These are phyloP conservation scores for Gymnocheta viridis DNA, from an alignment of 2,888 invertebrate species.

Conservation along the genomic window DNA sequence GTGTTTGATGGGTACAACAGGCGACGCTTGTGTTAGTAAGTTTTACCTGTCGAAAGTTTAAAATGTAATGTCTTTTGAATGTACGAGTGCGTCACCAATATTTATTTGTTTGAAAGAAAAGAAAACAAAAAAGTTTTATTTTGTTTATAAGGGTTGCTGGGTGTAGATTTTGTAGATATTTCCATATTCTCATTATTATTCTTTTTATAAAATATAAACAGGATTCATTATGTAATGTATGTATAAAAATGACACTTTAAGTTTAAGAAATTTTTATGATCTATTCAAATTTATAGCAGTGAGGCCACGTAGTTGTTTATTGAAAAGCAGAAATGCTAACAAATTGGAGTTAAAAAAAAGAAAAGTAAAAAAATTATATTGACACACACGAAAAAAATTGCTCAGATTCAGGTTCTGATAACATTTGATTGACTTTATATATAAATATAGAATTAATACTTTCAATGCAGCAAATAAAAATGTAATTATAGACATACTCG, in stretches of 20 bases:
- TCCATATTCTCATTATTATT: neutral
- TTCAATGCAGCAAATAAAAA: too few relatives aligned
- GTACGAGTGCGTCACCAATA: neutral
- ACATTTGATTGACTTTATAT: too few relatives aligned
- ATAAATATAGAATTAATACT: too few relatives aligned
- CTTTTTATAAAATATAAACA: neutral
- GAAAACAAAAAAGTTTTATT: neutral
- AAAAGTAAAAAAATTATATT: neutral
- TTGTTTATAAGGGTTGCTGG: neutral
- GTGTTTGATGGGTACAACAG: neutral
- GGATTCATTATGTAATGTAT: neutral
- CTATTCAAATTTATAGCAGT: neutral
- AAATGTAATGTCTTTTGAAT: neutral
- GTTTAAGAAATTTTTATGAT: neutral
- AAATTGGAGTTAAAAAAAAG: neutral
- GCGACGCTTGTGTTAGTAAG: neutral
- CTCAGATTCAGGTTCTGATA: too few relatives aligned
- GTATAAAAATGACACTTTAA: neutral
- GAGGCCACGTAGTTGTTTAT: neutral
- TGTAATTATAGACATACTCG: too few relatives aligned
- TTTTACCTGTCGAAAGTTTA: neutral
- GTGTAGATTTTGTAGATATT: neutral
- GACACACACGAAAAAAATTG: neutral
- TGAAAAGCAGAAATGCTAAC: neutral
- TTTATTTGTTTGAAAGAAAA: neutral